Evolutionary conservation across 1,140 invertebrate genomes (phyloP), one percentile per base, ranked within the genome.

Genomic region (Drosophila dunni): DNA sequence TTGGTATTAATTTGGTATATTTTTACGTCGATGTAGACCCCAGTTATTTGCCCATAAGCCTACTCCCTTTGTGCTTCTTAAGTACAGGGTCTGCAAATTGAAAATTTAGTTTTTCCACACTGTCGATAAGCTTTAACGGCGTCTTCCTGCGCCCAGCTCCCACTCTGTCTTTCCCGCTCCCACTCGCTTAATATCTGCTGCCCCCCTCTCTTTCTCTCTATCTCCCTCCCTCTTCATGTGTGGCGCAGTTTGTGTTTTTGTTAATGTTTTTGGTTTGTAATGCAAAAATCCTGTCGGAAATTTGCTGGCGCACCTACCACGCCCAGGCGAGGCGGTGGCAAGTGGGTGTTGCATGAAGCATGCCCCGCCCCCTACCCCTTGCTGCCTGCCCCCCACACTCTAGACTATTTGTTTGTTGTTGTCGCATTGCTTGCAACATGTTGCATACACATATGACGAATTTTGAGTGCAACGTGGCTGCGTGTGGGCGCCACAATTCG

Each of bases 361-460:
- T 44, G 53, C 61, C 38, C 69, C 50, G 13, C 44, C 42, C 33
- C 24, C 38, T 44, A 10, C 1, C 9, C 29, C 17, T 13, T 33
- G 33, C 48, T 68, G 50, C 42, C 56, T 73, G 17, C 51, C 7
- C 48, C 48, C 44, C 42, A 29, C 5, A 3, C 24, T 29, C 3
- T 6, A 29, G 24, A 29, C 24, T 29, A 3, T 29, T 29, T 29
- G 0, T 29, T 29, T 29, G 3, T 29, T 29, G 24, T 29, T 29
- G 24, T 29, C 48, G 76, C 34, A 42, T 48, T 42, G 65, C 58
- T 60, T 57, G 51, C 70, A 51, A 34, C 62, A 66, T 64, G 64
- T 71, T 65, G 65, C 81, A 72, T 56, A 61, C 71, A 63, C 54
- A 62, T 72, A 86, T 86, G 82, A 85, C 82, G 82, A 85, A 85